These are phyloP conservation scores for Sebastes trivittatus DNA, from an alignment of 2,797 vertebrate species.

Conservation along the genomic window DNA sequence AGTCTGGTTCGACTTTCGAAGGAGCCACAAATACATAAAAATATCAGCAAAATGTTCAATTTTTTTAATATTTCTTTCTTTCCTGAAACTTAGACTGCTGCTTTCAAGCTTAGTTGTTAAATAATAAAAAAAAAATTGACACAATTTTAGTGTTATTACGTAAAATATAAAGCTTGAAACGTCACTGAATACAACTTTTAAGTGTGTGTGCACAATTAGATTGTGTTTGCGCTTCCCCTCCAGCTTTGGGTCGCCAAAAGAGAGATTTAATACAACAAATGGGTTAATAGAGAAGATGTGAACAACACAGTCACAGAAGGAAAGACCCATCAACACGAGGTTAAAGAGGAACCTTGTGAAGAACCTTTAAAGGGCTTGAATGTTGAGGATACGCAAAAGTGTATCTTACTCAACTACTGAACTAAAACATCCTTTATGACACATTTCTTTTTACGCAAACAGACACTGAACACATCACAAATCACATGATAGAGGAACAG, in stretches of 20 bases:
- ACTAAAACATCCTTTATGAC: conserved; percentile 19
- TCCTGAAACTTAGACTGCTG: background rate
- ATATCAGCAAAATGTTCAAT: background rate
- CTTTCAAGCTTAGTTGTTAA: background rate
- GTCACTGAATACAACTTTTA: background rate
- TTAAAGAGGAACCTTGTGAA: background rate
- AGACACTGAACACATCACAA: background rate
- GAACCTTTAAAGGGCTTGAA: background rate
- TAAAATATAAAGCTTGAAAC: background rate
- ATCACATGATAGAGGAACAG: conserved; percentile 67
- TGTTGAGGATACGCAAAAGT: background rate
- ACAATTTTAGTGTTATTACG: background rate
- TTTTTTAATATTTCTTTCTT: background rate
- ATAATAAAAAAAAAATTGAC: background rate
- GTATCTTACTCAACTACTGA: background rate
- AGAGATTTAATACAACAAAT: background rate
- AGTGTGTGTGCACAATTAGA: background rate
- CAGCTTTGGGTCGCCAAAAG: background rate
- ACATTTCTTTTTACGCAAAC: conserved; percentile 19
- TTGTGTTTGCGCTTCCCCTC: background rate
- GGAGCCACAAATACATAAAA: background rate
- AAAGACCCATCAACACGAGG: background rate
- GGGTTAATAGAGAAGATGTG: background rate
- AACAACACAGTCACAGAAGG: background rate
- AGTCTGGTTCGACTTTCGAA: background rate